Percentiles rank a stretch among this genome's conserved stretches.
phyloP scores from a whole-genome alignment of 2,888 invertebrate genomes.

The Epirrita christyi region DNA sequence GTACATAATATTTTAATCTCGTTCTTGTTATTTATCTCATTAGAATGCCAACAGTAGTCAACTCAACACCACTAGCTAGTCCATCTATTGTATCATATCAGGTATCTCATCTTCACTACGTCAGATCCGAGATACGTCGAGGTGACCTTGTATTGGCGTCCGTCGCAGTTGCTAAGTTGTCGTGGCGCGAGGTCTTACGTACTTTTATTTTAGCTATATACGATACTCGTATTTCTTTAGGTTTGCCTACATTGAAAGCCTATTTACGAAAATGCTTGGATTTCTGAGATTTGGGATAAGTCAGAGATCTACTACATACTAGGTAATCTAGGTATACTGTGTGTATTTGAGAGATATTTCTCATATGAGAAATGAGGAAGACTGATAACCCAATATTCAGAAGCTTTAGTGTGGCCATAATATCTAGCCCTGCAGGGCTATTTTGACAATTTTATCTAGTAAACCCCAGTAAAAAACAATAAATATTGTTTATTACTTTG shows the following conservation, averaged over 20 bases:
- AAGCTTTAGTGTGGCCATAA: too few relatives aligned
- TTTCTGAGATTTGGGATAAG: background rate
- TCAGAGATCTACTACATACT: background rate
- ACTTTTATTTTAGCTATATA: background rate
- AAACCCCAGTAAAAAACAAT: too few relatives aligned
- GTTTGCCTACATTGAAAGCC: background rate
- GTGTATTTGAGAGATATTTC: too few relatives aligned
- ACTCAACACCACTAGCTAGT: background rate
- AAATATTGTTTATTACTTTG: too few relatives aligned
- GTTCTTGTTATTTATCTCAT: background rate
- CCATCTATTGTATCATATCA: conserved; percentile 11
- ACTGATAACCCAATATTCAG: too few relatives aligned
- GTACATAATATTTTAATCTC: too few relatives aligned
- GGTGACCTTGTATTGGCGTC: conserved; percentile 14
- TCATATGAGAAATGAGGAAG: too few relatives aligned
- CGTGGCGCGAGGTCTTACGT: background rate
- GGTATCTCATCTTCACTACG: conserved; percentile 4
- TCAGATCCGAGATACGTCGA: conserved; percentile 9
- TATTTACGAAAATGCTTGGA: background rate
- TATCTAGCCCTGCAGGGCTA: too few relatives aligned
- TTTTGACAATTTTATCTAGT: too few relatives aligned
- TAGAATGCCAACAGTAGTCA: conserved; percentile 3
- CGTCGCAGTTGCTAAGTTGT: conserved; percentile 11
- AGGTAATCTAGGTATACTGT: background rate
- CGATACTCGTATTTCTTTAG: background rate